Base-by-base conservation (phyloP, 1,140 invertebrate genomes). In the Diorhabda elongata region DNA sequence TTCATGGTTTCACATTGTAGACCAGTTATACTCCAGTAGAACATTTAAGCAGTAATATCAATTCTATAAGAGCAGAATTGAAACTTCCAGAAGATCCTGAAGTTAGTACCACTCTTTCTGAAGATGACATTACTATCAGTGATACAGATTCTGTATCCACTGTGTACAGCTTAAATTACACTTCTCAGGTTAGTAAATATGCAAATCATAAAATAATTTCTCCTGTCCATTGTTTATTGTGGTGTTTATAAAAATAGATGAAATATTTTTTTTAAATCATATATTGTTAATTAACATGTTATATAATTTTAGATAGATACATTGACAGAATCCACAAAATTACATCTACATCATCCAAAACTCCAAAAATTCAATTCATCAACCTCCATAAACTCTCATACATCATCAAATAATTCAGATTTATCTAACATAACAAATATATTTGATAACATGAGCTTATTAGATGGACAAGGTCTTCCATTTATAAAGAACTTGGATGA, bases 141-240 rank as follows among this genome's bases (percentile, higher is more conserved):
- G 79, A 80, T 66, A 77, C 78, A 9, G 79, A 80, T 71, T 79
- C 78, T n/a, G 66, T 79, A 58, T 75, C 77, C 45, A 78, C 76
- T 44, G 61, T 77, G 44, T 77, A 76, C 65, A 77, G 73, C 72
- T 69, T 73, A 67, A 76, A 66, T 56, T 44, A 68, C 45, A 45
- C 61, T 3, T 41, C 64, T n/a, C 73, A 72, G 66, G 70, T 72
- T 64, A 61, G 4, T 42, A 45, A 42, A 61, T 61, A 5, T 3
- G 26, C 42, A 26, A 42, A 26, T 1, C 0, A 26, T 26, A 26
- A 26, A 26, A 26, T 26, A 26, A 26, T 26, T 26, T 26, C 26
- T 26, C 26, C 26, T 26, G 26, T 26, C 26, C 26, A 26, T 26
- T 26, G 26, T 26, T 26, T 26, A 26, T 26, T 26, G 26, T 26